A percentile compares a stretch with the other conserved stretches of the same genome.
These are phyloP conservation scores for Tragelaphus strepsiceros DNA, from an alignment of 2,113 vertebrate genomes.

Conservation along the genomic window DNA sequence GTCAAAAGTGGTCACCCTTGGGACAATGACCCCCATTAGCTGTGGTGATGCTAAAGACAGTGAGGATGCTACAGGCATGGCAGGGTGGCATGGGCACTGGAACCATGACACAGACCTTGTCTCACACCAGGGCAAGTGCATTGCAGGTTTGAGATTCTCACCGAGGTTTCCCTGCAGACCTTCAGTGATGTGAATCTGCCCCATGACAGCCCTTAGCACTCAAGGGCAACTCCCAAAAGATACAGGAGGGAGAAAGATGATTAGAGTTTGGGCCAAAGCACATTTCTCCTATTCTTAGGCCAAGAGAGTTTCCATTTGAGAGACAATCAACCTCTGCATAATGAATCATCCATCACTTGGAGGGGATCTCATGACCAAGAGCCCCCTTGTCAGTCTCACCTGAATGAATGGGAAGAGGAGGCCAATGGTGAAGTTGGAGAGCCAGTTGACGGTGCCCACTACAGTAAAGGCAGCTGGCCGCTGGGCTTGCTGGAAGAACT, in stretches of 20 bases:
- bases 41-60: not conserved
- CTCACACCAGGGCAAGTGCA: fast-evolving
- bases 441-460: conserved; percentile 92
- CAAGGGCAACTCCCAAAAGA: not conserved
- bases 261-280: not conserved
- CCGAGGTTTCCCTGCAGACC: not conserved
- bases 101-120: not conserved
- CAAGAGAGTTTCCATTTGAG: fast-evolving
- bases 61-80: fast-evolving
- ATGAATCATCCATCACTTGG: fast-evolving
- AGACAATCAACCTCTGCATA: not conserved
- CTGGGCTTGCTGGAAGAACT: conserved; percentile 92
- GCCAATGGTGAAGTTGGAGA: conserved; percentile 91
- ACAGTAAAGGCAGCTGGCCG: conserved; percentile 91
- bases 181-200: not conserved
- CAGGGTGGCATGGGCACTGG: not conserved
- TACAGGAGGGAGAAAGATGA: not conserved
- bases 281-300: not conserved
- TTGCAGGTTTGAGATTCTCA: not conserved
- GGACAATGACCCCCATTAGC: not conserved
- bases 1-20: not conserved
- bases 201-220: not conserved
- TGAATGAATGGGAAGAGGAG: conserved; percentile 96
- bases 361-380: fast-evolving
- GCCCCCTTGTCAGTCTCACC: conserved; percentile 68